Evolutionary conservation across 2,113 vertebrate genomes (phyloP).

Genomic region (Montifringilla adamsi): DNA sequence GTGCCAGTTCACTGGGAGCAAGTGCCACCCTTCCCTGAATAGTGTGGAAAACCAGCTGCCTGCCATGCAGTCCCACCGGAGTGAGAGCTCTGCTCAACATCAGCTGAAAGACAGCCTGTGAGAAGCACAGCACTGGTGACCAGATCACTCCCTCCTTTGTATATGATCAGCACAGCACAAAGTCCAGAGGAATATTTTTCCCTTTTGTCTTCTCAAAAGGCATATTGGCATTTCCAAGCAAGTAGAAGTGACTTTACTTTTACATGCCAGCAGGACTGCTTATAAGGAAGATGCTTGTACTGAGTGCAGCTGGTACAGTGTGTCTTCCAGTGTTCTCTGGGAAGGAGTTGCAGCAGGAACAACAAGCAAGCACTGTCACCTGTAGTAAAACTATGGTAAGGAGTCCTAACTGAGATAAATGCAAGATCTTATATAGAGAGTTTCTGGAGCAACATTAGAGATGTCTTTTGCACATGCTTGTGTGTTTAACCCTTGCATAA

Average conservation of each 20-base stretch:
- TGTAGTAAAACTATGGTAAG: background rate
- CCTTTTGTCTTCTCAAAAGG: background rate
- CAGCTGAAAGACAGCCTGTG: background rate
- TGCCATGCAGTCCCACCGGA: background rate
- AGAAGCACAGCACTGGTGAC: background rate
- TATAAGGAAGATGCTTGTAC: background rate
- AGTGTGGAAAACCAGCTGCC: background rate
- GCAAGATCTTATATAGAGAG: background rate
- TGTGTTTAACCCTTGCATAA: background rate
- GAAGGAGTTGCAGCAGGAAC: background rate
- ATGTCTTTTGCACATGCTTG: background rate
- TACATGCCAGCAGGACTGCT: background rate
- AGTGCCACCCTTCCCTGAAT: background rate
- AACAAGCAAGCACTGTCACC: background rate
- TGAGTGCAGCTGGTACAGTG: background rate
- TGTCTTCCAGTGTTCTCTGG: background rate
- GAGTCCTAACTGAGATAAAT: background rate
- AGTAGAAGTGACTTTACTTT: background rate
- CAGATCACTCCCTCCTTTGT: background rate
- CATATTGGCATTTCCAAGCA: background rate
- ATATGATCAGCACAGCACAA: background rate
- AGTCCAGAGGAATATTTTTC: background rate
- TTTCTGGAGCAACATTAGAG: background rate
- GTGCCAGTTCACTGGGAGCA: background rate
- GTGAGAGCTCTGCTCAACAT: background rate